Conservation (phyloP, 2,113 vertebrate species). For the Picathartes gymnocephalus region DNA sequence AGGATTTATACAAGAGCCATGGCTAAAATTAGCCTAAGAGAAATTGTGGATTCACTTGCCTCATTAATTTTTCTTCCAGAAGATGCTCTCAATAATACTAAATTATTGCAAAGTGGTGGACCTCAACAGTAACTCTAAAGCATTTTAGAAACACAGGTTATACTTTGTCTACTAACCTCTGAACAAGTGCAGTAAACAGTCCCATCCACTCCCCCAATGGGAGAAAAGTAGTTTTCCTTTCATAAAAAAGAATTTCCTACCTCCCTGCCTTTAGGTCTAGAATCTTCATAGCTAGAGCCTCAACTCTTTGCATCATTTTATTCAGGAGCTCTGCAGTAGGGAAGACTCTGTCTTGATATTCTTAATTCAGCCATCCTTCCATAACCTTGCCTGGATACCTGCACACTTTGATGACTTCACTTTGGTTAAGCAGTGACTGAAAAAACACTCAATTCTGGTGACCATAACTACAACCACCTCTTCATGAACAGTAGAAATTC, state of each 20-base stretch:
- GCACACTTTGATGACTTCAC: not conserved
- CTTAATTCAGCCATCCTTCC: not conserved
- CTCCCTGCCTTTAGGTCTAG: not conserved
- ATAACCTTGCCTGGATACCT: accelerated
- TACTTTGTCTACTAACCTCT: not conserved
- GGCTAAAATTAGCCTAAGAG: not conserved
- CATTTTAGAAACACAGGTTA: not conserved
- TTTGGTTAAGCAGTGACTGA: not conserved
- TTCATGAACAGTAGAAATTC: not conserved
- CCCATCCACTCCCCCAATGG: not conserved
- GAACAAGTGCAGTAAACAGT: not conserved
- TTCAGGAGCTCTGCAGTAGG: not conserved
- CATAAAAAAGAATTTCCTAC: not conserved
- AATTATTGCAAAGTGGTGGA: not conserved
- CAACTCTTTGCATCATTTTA: not conserved
- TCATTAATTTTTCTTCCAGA: not conserved
- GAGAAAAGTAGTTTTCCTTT: not conserved
- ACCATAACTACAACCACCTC: not conserved
- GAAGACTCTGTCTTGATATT: not conserved
- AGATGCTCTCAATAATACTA: not conserved
- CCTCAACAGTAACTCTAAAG: not conserved
- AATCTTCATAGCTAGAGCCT: not conserved
- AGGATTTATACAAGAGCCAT: not conserved
- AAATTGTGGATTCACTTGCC: not conserved
- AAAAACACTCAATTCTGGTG: not conserved